These are phyloP conservation scores for Gallirallus australis DNA, from an alignment of 2,797 vertebrate genomes.

Conservation along the genomic window DNA sequence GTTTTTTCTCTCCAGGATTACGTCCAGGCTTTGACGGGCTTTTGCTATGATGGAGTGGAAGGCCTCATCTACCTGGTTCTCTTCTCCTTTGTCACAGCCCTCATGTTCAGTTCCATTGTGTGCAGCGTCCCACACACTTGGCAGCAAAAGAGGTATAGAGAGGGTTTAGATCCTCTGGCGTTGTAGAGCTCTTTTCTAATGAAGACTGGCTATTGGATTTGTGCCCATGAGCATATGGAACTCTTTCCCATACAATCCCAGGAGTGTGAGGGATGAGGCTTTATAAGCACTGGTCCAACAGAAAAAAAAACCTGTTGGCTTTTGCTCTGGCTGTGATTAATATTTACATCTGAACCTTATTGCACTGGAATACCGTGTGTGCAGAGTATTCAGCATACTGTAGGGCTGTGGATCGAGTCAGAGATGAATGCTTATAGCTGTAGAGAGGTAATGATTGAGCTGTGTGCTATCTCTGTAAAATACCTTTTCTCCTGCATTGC, in stretches of 20 bases:
- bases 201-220: conserved; percentile 35
- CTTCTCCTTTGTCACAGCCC: conserved; percentile 96
- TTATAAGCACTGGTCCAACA: conserved; percentile 28
- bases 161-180: neutral
- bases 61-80: conserved; percentile 97
- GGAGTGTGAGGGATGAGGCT: conserved; percentile 1
- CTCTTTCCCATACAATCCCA: conserved; percentile 31
- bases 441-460: neutral
- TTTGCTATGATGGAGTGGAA: conserved; percentile 97
- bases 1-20: conserved; percentile 85
- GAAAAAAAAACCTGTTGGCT: neutral
- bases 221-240: conserved; percentile 46
- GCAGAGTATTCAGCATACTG: neutral
- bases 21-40: conserved; percentile 92
- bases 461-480: conserved; percentile 6
- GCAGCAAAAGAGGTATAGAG: conserved; percentile 90
- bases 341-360: conserved; percentile 21
- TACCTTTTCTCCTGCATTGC: neutral
- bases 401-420: neutral
- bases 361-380: neutral
- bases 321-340: conserved; percentile 17
- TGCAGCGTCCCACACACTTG: conserved; percentile 97
- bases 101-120: conserved; percentile 98
- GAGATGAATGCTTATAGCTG: conserved; percentile 12
- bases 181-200: neutral